Percentiles rank a stretch among this genome's conserved stretches.
phyloP scores from a whole-genome alignment of 2,888 invertebrate species.

The Chrysomela aeneicollis region DNA sequence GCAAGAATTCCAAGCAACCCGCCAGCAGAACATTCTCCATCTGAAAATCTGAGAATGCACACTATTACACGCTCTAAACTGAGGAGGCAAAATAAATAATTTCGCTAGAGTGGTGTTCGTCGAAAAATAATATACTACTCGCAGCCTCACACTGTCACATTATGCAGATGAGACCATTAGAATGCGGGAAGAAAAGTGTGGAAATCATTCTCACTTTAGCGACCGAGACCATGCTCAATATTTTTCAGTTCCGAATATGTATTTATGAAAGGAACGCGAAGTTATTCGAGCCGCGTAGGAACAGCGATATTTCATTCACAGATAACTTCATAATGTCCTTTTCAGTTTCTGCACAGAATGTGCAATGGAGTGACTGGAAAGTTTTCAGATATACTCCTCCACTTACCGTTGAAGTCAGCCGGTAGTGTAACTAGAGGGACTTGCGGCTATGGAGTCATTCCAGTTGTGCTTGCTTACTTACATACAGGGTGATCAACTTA shows the following conservation, averaged over 20 bases:
- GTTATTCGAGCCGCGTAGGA: neutral
- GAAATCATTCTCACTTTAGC: conserved; percentile 17
- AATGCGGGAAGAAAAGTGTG: conserved; percentile 6
- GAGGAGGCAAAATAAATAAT: conserved; percentile 11
- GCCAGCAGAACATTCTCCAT: neutral
- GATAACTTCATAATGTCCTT: neutral
- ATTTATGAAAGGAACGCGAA: conserved; percentile 17
- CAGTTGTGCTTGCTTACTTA: too few relatives aligned
- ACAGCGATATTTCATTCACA: neutral
- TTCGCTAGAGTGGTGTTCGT: neutral
- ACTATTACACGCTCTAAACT: neutral
- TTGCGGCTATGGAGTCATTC: too few relatives aligned
- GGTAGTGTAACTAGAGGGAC: too few relatives aligned
- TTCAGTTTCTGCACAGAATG: neutral
- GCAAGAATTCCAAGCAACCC: neutral
- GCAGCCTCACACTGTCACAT: conserved; percentile 12
- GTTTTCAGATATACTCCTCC: too few relatives aligned
- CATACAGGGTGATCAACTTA: too few relatives aligned
- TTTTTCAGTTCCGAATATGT: conserved; percentile 14
- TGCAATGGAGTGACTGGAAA: too few relatives aligned
- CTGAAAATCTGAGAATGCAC: neutral
- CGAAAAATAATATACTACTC: neutral
- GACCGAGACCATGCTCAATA: conserved; percentile 4
- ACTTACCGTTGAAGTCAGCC: too few relatives aligned
- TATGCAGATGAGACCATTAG: conserved; percentile 14